Evolutionary conservation across 2,888 invertebrate genomes (phyloP).

Genomic region (Spicauda simplicius): DNA sequence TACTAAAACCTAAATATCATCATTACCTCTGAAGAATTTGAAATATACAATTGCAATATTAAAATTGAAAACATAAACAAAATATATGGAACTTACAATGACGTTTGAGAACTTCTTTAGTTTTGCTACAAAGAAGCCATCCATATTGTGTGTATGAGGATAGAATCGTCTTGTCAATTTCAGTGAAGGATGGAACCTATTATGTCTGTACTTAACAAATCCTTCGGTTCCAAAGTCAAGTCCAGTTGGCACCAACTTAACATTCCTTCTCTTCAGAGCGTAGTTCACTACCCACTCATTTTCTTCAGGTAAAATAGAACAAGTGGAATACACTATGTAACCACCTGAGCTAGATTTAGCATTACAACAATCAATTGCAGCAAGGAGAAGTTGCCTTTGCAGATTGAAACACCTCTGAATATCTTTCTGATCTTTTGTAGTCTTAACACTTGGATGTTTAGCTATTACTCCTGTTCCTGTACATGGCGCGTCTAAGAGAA

Average conservation of each 20-base stretch:
- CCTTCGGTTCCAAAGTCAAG: slow-evolving; percentile 98
- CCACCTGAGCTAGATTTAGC: slow-evolving; percentile 97
- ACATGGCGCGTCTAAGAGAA: slow-evolving; percentile 98
- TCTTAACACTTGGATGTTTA: slow-evolving; percentile 98
- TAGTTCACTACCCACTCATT: slow-evolving; percentile 99
- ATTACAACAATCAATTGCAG: slow-evolving; percentile 98
- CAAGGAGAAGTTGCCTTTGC: slow-evolving; percentile 95
- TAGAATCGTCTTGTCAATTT: slow-evolving; percentile 96
- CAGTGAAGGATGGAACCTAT: slow-evolving; percentile 95
- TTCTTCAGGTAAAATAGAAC: slow-evolving; percentile 98
- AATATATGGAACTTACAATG: slow-evolving; percentile 74
- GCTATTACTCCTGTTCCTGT: slow-evolving; percentile 99
- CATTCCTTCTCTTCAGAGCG: slow-evolving; percentile 95
- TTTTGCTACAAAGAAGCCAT: slow-evolving; percentile 99
- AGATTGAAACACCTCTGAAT: slow-evolving; percentile 96
- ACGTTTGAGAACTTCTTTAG: slow-evolving; percentile 97
- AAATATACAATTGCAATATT: no score
- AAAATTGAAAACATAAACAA: no score
- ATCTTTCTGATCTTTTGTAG: slow-evolving; percentile 94
- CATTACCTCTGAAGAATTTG: no score
- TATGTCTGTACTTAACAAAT: slow-evolving; percentile 93
- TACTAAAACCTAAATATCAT: no score
- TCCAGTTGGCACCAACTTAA: slow-evolving; percentile 96
- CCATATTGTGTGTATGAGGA: slow-evolving; percentile 99
- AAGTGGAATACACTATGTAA: slow-evolving; percentile 98